Evolutionary conservation across 2,113 vertebrate species (phyloP).

Genomic region (Triplophysa tibetana): DNA sequence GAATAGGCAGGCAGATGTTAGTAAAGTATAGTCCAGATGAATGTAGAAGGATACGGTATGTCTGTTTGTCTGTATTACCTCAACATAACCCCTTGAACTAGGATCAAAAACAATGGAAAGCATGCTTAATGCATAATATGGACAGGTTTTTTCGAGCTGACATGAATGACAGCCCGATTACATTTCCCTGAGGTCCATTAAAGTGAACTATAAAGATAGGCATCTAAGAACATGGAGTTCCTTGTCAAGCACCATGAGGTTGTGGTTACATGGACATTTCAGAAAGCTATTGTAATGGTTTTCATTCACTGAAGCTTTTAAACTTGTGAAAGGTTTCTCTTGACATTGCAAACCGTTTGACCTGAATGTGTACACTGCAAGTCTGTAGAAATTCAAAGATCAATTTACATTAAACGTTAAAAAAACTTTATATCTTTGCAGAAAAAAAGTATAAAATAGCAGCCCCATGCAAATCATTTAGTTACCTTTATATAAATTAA

Average conservation of each 20-base stretch:
- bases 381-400: no score
- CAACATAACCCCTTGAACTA: neutral
- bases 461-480: no score
- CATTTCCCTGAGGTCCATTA: conserved; percentile 14
- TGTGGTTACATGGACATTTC: conserved; percentile 4
- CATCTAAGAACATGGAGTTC: conserved; percentile 13
- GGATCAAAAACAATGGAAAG: neutral
- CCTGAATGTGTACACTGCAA: neutral
- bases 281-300: neutral
- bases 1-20: neutral
- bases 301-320: neutral
- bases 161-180: conserved; percentile 1
- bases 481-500: no score
- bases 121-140: conserved; percentile 17
- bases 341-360: neutral
- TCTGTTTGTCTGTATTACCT: neutral
- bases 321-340: neutral
- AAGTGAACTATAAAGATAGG: conserved; percentile 32
- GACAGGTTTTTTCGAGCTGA: neutral
- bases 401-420: no score
- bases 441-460: no score
- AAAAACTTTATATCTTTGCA: no score
- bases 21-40: neutral
- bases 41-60: neutral
- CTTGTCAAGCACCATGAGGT: neutral